A percentile compares a stretch with the other conserved stretches of the same genome.
These are phyloP conservation scores for Hyperoplus lanceolatus DNA, from an alignment of 2,797 vertebrate species.

Conservation along the genomic window DNA sequence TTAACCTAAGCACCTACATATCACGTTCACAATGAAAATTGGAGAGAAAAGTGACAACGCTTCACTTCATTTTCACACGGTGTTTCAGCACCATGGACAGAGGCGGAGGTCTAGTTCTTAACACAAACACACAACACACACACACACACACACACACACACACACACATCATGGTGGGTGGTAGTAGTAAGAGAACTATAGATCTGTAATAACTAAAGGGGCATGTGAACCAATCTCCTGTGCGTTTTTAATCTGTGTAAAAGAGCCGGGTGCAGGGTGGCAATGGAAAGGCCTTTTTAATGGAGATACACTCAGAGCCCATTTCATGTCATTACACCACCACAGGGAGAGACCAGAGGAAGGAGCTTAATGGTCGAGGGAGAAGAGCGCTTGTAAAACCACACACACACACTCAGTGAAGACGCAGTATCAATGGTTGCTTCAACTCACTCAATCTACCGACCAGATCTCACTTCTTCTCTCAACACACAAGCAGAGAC, in stretches of 20 bases:
- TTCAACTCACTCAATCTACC: conserved; percentile 42
- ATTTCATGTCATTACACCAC: conserved; percentile 98
- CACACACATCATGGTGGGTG: conserved; percentile 27
- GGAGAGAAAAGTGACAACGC: no score
- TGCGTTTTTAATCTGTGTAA: conserved; percentile 92
- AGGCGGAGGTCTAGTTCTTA: no score
- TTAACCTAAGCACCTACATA: no score
- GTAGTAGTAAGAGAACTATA: conserved; percentile 67
- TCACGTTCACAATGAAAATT: no score
- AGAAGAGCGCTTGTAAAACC: conserved; percentile 93
- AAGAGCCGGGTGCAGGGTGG: conserved; percentile 88
- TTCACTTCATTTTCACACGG: no score
- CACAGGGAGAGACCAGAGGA: conserved; percentile 96
- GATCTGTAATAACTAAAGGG: conserved; percentile 89
- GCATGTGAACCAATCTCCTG: conserved; percentile 83
- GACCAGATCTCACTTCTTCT: conserved; percentile 19
- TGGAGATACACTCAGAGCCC: conserved; percentile 97
- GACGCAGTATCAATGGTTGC: conserved; percentile 41
- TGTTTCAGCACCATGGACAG: no score
- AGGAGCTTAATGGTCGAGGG: conserved; percentile 94
- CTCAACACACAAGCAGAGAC: conserved; percentile 26
- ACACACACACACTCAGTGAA: conserved; percentile 45
- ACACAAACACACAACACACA: no score
- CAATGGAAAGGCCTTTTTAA: conserved; percentile 88
- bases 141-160: no score